Base-by-base conservation (phyloP, 2,797 vertebrate genomes). In the Amphiprion clarkii region DNA sequence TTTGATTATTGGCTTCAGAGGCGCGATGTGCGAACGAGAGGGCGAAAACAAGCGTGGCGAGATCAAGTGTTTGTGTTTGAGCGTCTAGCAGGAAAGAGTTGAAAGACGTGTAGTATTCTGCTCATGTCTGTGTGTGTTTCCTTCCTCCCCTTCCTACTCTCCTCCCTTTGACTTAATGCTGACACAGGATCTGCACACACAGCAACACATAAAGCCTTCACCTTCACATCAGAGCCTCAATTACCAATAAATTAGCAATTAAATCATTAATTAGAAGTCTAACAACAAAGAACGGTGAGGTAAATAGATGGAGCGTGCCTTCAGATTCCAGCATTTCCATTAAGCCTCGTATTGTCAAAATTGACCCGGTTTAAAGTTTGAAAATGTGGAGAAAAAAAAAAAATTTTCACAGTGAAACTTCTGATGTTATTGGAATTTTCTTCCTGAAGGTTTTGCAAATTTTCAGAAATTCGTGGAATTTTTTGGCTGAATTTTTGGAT, bases 21-120 rank as follows among this genome's bases (percentile, higher is more conserved):
- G 57, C 12, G 6, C 21, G 21, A 57, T 29, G 27, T 33, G n/a
- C 31, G 68, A 64, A 71, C 69, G 63, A 57, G 54, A 59, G 59
- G 46, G 27, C 44, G 33, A n/a, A 65, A 73, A 49, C 54, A 59
- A 67, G 33, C 7, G 1, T 25, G 27, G 27, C 19, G 23, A 69
- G 65, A 70, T 64, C 52, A 82, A 64, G 61, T 67, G 1, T 74
- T 36, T 79, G 57, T 52, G 67, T 78, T 33, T 79, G 53, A 60
- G 42, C 49, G 66, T 74, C 60, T 64, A 21, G 57, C 70, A 78
- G 76, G 70, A 83, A 81, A 78, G 14, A 23, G 64, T 25, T 71
- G 67, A 66, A 81, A 79, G 36, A 85, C 76, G 75, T 55, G 0
- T 76, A 85, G 63, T 67, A 87, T 69, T 86, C 74, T 62, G 49